Evolutionary conservation across 2,888 invertebrate genomes (phyloP).

Genomic region (Orthosia incerta): DNA sequence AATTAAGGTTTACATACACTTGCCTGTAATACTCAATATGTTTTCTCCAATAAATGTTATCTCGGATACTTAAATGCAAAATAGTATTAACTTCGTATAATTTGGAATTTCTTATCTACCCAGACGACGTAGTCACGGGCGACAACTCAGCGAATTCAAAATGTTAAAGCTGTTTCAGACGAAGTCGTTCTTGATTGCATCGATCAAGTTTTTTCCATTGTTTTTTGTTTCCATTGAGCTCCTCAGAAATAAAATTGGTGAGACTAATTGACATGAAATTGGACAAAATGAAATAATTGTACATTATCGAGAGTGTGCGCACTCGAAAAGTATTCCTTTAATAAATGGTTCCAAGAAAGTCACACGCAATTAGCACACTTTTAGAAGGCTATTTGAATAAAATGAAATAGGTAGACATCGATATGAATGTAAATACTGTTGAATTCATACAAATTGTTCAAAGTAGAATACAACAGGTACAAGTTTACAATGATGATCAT

Average conservation of each 20-base stretch:
- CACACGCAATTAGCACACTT: neutral
- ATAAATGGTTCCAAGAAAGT: constrained; percentile 1
- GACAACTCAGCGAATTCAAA: constrained; percentile 63
- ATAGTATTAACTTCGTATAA: constrained; percentile 82
- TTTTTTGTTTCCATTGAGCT: constrained; percentile 9
- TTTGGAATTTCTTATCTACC: constrained; percentile 79
- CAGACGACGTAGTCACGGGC: constrained; percentile 71
- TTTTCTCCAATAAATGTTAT: constrained; percentile 78
- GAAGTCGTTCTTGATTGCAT: neutral
- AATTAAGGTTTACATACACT: neutral
- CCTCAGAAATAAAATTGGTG: neutral
- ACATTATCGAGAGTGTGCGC: neutral
- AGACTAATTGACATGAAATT: constrained; percentile 11
- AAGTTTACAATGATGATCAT: neutral
- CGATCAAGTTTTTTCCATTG: too few relatives aligned
- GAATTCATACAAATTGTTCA: neutral
- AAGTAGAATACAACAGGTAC: neutral
- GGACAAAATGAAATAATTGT: constrained; percentile 11
- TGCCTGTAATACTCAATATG: constrained; percentile 37
- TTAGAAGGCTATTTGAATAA: neutral
- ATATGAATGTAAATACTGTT: neutral
- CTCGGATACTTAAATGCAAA: constrained; percentile 76
- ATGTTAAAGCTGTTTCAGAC: constrained; percentile 65
- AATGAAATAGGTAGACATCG: constrained; percentile 1
- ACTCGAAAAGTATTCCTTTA: neutral